Percentiles rank a stretch among this genome's conserved stretches.
These are phyloP conservation scores for Drosophila buzzatii DNA, from an alignment of 2,888 invertebrate genomes.

Conservation along the genomic window DNA sequence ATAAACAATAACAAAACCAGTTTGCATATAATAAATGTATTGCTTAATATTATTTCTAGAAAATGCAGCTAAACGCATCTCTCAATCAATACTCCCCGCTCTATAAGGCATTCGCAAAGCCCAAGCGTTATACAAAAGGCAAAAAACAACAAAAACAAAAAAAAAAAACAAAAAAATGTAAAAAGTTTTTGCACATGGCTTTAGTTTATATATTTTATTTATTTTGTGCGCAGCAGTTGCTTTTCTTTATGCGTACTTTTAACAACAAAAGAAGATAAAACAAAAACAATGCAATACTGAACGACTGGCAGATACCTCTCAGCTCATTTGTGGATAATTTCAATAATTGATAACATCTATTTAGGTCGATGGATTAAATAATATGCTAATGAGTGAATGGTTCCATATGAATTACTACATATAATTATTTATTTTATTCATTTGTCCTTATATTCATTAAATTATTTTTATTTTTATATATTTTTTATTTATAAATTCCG, in stretches of 20 bases:
- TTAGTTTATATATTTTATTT: conserved; percentile 46
- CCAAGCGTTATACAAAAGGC: conserved; percentile 2
- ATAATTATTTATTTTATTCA: no score
- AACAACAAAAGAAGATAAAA: conserved; percentile 18
- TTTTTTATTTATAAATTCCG: no score
- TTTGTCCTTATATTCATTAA: no score
- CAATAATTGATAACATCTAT: no score
- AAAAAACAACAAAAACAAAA: conserved; percentile 22
- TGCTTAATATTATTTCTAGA: background rate
- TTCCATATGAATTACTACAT: no score
- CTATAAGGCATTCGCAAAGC: conserved; percentile 9
- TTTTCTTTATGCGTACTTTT: conserved; percentile 58
- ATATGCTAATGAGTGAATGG: no score
- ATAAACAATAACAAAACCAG: background rate
- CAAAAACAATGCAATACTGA: background rate
- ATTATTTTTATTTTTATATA: no score
- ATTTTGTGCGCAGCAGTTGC: conserved; percentile 48
- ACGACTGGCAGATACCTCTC: background rate
- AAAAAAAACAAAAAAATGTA: background rate
- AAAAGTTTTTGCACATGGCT: conserved; percentile 56
- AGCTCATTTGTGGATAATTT: background rate
- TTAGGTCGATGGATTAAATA: no score
- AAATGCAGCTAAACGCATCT: background rate
- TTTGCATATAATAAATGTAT: background rate
- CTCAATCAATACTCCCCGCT: background rate